phyloP scores from a whole-genome alignment of 2,888 invertebrate genomes.

The Agelastica alni region DNA sequence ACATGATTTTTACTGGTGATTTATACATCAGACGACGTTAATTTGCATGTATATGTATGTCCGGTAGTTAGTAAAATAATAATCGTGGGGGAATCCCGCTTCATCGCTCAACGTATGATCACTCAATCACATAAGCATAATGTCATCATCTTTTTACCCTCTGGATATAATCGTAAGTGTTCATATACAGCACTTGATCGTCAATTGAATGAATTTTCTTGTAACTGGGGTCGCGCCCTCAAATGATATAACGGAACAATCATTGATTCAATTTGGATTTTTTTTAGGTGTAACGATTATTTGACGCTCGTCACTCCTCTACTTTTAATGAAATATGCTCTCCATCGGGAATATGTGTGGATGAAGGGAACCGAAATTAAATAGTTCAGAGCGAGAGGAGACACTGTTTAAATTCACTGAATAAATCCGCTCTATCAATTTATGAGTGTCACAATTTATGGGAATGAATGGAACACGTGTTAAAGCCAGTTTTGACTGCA shows the following conservation, averaged over 20 bases:
- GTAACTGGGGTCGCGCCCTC: constrained; percentile 52
- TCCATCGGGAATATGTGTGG: constrained; percentile 47
- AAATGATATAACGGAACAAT: constrained; percentile 73
- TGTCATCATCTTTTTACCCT: constrained; percentile 45
- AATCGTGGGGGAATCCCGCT: constrained; percentile 15
- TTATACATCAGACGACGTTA: too few relatives aligned
- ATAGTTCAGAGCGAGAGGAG: constrained; percentile 54
- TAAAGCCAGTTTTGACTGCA: constrained; percentile 40
- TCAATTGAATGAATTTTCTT: constrained; percentile 54
- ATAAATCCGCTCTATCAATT: constrained; percentile 47
- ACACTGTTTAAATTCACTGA: constrained; percentile 45
- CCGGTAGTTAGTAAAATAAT: constrained; percentile 1
- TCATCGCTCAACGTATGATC: constrained; percentile 20
- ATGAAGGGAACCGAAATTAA: constrained; percentile 50
- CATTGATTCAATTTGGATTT: constrained; percentile 71
- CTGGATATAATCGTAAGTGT: constrained; percentile 54
- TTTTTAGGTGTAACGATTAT: constrained; percentile 58
- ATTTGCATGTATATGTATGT: not conserved
- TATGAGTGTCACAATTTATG: constrained; percentile 47
- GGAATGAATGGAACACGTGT: constrained; percentile 45
- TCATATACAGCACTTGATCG: constrained; percentile 56
- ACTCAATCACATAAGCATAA: constrained; percentile 48
- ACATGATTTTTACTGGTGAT: too few relatives aligned
- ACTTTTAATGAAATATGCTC: constrained; percentile 57
- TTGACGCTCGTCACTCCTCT: constrained; percentile 52